Evolutionary conservation across 2,888 invertebrate species (phyloP).

Genomic region (Lapara coniferarum): DNA sequence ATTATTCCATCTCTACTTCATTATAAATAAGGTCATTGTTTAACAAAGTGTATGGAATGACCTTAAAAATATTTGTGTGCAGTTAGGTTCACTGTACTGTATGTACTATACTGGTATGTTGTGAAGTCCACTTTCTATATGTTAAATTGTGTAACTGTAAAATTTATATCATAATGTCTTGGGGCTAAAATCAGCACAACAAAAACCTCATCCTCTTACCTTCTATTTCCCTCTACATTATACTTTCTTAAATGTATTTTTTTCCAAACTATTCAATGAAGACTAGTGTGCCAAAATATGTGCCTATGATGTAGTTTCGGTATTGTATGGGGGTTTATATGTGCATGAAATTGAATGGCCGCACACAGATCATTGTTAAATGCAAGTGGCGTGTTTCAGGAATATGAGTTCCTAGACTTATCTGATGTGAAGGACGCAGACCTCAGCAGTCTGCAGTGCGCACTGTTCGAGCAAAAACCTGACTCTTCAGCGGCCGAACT

Average conservation of each 20-base stretch:
- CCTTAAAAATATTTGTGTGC: constrained; percentile 8
- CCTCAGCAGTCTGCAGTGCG: constrained; percentile 84
- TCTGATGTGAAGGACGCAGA: constrained; percentile 88
- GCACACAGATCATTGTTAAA: constrained; percentile 45
- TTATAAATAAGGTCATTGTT: neutral
- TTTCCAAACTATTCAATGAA: neutral
- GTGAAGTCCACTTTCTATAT: constrained; percentile 8
- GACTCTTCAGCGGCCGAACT: constrained; percentile 58
- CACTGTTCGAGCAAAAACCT: constrained; percentile 77
- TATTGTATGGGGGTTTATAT: constrained; percentile 23
- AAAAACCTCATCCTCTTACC: constrained; percentile 13
- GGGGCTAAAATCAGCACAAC: constrained; percentile 9
- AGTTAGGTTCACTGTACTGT: constrained; percentile 3
- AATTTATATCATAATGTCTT: neutral
- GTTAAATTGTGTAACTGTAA: neutral
- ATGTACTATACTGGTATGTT: constrained; percentile 15
- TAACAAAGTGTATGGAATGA: neutral
- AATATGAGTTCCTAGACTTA: constrained; percentile 89
- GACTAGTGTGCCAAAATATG: neutral
- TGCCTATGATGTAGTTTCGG: constrained; percentile 14
- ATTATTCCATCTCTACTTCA: neutral
- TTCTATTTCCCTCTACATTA: neutral
- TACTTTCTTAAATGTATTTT: neutral
- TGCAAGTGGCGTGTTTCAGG: constrained; percentile 76
- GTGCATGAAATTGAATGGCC: constrained; percentile 30